These are phyloP conservation scores for Rhincodon typus DNA, from an alignment of 2,797 vertebrate genomes.

Conservation along the genomic window DNA sequence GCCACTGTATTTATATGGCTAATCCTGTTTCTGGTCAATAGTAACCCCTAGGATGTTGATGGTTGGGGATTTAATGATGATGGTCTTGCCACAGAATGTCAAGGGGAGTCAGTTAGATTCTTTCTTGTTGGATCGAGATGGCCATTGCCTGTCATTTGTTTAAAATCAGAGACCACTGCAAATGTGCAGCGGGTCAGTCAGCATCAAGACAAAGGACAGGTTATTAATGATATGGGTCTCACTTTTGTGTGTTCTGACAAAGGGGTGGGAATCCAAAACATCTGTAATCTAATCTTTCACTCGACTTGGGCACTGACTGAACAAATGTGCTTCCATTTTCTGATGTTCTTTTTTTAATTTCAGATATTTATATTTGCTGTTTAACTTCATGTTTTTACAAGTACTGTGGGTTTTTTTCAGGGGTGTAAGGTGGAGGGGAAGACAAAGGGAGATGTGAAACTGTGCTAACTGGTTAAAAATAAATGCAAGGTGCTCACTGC, in stretches of 20 bases:
- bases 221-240: not conserved
- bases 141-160: too few relatives aligned
- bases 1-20: not conserved
- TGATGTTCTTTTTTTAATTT: not conserved
- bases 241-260: not conserved
- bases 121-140: too few relatives aligned
- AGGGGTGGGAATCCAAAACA: not conserved
- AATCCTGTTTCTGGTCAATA: too few relatives aligned
- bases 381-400: not conserved
- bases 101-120: too few relatives aligned
- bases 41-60: too few relatives aligned
- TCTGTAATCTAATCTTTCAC: not conserved
- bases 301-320: not conserved
- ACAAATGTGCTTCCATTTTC: not conserved
- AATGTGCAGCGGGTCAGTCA: not conserved
- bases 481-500: not conserved
- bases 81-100: too few relatives aligned
- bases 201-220: not conserved
- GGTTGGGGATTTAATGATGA: too few relatives aligned
- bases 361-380: not conserved
- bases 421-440: not conserved
- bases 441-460: not conserved
- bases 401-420: too few relatives aligned
- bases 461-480: constrained; percentile 30
- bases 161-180: not conserved